phyloP scores from a whole-genome alignment of 1,140 invertebrate species.

The Drosophila sechellia region DNA sequence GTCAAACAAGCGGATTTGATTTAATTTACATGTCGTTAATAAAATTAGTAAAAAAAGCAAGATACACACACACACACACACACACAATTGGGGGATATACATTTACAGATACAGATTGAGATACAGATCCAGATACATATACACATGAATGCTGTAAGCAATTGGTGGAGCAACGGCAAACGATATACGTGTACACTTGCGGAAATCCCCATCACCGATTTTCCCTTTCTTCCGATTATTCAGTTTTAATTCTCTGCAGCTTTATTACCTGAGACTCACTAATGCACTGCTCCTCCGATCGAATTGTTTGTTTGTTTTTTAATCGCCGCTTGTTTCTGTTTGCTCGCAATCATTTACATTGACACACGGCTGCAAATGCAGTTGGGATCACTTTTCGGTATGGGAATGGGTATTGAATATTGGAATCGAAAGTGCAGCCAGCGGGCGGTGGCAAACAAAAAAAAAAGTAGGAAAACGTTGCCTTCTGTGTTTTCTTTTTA shows the following conservation, averaged over 20 bases:
- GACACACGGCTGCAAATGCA: conserved; percentile 7
- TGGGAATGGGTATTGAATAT: conserved; percentile 1
- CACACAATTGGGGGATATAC: conserved; percentile 9
- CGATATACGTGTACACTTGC: neutral
- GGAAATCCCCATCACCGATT: conserved; percentile 1
- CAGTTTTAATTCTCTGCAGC: neutral
- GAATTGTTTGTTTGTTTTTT: neutral
- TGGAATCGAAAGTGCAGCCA: neutral
- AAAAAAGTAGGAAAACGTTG: neutral
- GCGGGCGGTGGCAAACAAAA: neutral
- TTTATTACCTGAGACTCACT: conserved; percentile 1
- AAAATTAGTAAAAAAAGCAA: conserved; percentile 64
- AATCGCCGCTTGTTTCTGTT: neutral
- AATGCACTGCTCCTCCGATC: neutral
- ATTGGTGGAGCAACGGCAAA: neutral
- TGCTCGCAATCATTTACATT: neutral
- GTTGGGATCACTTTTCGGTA: conserved; percentile 10
- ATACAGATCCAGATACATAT: neutral
- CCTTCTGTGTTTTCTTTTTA: neutral
- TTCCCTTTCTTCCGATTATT: neutral
- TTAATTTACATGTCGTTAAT: conserved; percentile 82
- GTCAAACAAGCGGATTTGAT: conserved; percentile 60
- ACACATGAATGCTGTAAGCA: conserved; percentile 7
- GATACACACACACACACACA: conserved; percentile 12
- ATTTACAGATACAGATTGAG: too few relatives aligned